Evolutionary conservation across 2,113 vertebrate genomes (phyloP), one percentile per base, ranked within the genome.

Genomic region (Vidua macroura): DNA sequence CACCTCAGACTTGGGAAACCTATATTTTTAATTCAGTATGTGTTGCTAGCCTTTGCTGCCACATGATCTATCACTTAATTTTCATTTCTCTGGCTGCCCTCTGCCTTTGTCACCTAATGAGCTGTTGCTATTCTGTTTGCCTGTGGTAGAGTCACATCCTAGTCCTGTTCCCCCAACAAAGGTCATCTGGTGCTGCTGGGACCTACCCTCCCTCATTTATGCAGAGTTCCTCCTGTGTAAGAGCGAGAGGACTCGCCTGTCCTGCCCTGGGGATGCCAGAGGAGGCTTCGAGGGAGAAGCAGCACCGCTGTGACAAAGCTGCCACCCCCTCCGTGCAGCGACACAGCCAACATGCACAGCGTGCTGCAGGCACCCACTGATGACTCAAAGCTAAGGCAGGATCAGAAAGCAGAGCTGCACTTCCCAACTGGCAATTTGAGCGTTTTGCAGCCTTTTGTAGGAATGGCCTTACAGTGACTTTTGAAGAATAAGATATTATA

Each of bases 401-500:
- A 83, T 64, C 82, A 90, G 44, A 64, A 67, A 95, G 66, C 37
- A 25, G 64, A 84, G 49, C 56, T 81, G 37, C 20, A 33, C 60
- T 83, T 93, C 68, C 48, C 64, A 86, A 21, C 52, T 35, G 88
- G 83, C 31, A 90, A 68, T 86, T 31, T 78, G 75, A 90, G 64
- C 63, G 78, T 68, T 96, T 83, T 77, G 9, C 44, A 92, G 68
- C 31, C 64, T 90, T 95, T 90, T 93, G 62, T 64, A 90, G 64
- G 66, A 94, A 90, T 46, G 84, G 86, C 51, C 28, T 80, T 74
- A 41, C 3, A 6, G 67, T 18, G 76, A 68, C 60, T 96, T 86
- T 62, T 78, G 79, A 84, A 62, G 63, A 93, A 73, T 37, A 78
- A 90, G 44, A 24, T 58, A 66, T 56, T 85, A 49, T 85, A 49